Conservation (phyloP, 2,113 vertebrate genomes). For the Halcyon malimbica region DNA sequence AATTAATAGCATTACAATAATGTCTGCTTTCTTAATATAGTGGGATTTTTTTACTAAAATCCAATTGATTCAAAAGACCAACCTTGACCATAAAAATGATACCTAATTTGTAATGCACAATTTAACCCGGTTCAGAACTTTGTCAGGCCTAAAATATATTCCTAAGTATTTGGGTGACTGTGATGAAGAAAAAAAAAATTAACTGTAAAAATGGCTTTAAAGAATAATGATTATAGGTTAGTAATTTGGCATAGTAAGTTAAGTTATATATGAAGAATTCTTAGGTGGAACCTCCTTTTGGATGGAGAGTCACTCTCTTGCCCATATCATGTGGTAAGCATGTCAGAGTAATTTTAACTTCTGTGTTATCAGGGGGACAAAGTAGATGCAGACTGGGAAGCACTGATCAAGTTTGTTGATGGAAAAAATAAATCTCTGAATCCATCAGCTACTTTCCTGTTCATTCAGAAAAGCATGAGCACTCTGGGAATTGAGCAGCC, state of each 20-base stretch:
- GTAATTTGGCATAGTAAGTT: not conserved
- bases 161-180: not conserved
- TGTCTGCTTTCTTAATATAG: not conserved
- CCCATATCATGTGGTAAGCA: not conserved
- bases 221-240: not conserved
- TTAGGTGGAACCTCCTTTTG: not conserved
- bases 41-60: not conserved
- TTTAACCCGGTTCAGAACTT: not conserved
- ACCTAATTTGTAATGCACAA: not conserved
- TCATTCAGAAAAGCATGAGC: not conserved
- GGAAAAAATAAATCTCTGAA: not conserved
- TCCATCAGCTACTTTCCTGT: not conserved
- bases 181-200: not conserved
- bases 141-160: not conserved
- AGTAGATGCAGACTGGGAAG: not conserved
- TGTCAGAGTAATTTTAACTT: not conserved
- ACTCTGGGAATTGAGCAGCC: not conserved
- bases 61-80: not conserved
- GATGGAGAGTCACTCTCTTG: not conserved
- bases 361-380: not conserved
- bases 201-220: not conserved
- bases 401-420: not conserved
- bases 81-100: not conserved
- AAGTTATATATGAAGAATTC: not conserved
- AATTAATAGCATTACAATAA: not conserved